Base-by-base conservation (phyloP, 2,113 vertebrate genomes). In the Leptodactylus fuscus region DNA sequence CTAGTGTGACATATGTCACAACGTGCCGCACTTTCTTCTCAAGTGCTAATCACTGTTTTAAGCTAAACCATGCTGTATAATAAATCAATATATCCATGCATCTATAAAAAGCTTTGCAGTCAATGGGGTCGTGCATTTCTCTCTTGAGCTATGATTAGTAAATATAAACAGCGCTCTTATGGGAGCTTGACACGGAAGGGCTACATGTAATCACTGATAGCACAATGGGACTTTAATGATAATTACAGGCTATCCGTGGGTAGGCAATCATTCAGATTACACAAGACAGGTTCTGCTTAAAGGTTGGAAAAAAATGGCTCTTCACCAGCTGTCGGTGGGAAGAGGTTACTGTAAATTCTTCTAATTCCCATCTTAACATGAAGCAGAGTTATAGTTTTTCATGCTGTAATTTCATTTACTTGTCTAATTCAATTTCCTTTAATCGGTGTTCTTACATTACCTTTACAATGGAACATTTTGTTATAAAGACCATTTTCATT, bases 181-280 rank as follows among this genome's bases (percentile, higher is more conserved):
- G 62, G 85, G 87, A 81, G 81, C 16, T 60, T 88, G 85, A 78
- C 71, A 9, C 32, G 29, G 41, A 81, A 87, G 85, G 44, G 79
- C 27, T 89, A n/a, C 32, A 81, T 79, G 88, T 90, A 73, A 87
- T 88, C 81, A 87, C 86, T 70, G 88, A 83, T 49, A 44, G 78
- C 91, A 88, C 89, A 92, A 92, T 89, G 86, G 90, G 0, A 71
- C 89, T 89, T 86, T 91, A 91, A 91, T 91, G 90, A 91, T 91
- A 92, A 92, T 91, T 87, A 85, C 84, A 91, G 91, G 87, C 88
- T 91, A 92, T 85, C 87, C 1, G 36, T 74, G 71, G 71, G 41
- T 36, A 60, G 49, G 71, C 2, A 1, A 85, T 71, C 83, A 90
- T 88, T 86, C 87, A 71, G 81, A 77, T 88, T 71, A 13, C 60